Conservation (phyloP, 2,888 invertebrate species). For the Drosophila trichaetosa region DNA sequence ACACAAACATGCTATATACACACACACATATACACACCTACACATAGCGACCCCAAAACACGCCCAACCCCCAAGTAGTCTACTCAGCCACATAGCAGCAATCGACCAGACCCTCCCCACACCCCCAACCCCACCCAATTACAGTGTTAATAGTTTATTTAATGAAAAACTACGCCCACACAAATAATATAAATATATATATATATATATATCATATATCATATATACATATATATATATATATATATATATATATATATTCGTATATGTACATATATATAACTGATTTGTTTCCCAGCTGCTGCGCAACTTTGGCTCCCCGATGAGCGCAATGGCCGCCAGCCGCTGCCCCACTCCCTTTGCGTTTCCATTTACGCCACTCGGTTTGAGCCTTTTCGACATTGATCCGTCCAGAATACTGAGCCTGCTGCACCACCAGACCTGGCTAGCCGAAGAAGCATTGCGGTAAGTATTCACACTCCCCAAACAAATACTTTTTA, state of each 20-base stretch:
- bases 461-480: constrained; percentile 77
- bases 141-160: constrained; percentile 7
- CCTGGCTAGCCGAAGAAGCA: constrained; percentile 85
- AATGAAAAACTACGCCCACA: not conserved
- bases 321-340: constrained; percentile 66
- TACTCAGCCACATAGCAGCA: constrained; percentile 19
- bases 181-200: not conserved
- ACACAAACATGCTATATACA: constrained; percentile 1
- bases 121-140: constrained; percentile 2
- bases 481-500: not conserved
- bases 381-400: constrained; percentile 85
- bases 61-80: not conserved
- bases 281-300: constrained; percentile 57
- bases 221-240: not conserved
- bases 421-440: constrained; percentile 86
- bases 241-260: not conserved
- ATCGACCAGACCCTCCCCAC: not conserved
- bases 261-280: constrained; percentile 1
- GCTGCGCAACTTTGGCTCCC: constrained; percentile 76
- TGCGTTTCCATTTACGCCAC: constrained; percentile 86
- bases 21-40: constrained; percentile 3
- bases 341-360: constrained; percentile 86
- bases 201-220: not conserved
- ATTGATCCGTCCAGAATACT: constrained; percentile 86
- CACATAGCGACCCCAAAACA: not conserved